phyloP scores from a whole-genome alignment of 1,140 invertebrate genomes.

The Mamestra configurata region DNA sequence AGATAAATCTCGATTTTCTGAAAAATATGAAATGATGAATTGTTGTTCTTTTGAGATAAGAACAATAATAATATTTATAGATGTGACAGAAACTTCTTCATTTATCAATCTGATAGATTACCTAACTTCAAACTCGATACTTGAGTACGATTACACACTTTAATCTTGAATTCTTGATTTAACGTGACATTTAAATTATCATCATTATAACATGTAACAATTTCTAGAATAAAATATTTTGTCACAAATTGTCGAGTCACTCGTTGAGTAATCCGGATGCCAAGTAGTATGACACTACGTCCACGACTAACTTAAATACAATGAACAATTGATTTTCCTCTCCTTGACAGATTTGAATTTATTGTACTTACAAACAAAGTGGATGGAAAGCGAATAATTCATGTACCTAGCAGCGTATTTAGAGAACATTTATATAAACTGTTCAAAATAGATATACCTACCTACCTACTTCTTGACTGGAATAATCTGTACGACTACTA shows the following conservation, averaged over 20 bases:
- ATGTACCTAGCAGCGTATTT: not conserved
- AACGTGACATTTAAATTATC: slow-evolving; percentile 32
- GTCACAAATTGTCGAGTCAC: not conserved
- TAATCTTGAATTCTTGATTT: slow-evolving; percentile 36
- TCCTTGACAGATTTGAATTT: slow-evolving; percentile 39
- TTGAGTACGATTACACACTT: slow-evolving; percentile 11
- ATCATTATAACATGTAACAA: slow-evolving; percentile 13
- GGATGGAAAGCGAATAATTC: slow-evolving; percentile 14
- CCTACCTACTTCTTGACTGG: not conserved
- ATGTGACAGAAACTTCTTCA: not conserved
- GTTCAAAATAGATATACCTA: not conserved
- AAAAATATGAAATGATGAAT: not conserved
- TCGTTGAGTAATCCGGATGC: slow-evolving; percentile 27
- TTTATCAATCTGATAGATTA: not conserved
- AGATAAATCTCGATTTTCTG: not conserved
- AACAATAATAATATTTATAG: slow-evolving; percentile 28
- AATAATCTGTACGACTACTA: not conserved
- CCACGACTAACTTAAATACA: slow-evolving; percentile 30
- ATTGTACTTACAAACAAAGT: not conserved
- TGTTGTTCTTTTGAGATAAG: not conserved
- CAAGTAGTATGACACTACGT: not conserved
- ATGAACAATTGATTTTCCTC: slow-evolving; percentile 44
- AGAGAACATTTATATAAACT: not conserved
- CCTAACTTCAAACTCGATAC: not conserved
- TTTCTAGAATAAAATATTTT: slow-evolving; percentile 12